Conservation (phyloP, 2,888 invertebrate species). For the Acanthoscelides obtectus region DNA sequence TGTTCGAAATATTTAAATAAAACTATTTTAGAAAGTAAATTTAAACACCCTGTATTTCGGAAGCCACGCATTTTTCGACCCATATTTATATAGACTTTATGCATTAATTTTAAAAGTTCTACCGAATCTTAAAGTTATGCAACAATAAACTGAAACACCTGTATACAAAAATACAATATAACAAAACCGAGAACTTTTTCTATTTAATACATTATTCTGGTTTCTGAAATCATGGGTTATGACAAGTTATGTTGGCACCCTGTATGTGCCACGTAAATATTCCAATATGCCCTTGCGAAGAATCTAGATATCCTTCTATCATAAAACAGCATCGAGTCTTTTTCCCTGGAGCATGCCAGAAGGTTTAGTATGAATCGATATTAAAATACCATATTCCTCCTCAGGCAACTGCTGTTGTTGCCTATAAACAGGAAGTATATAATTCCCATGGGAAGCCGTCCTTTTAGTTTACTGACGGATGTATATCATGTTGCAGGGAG, state of each 20-base stretch:
- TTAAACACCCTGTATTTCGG: no score
- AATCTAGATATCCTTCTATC: background rate
- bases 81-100: no score
- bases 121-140: no score
- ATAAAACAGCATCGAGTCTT: background rate
- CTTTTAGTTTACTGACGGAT: background rate
- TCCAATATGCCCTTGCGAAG: background rate
- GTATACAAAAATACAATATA: no score
- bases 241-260: background rate
- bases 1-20: no score
- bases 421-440: background rate
- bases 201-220: no score
- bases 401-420: background rate
- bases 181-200: no score
- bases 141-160: no score
- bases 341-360: background rate
- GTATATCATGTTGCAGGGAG: background rate
- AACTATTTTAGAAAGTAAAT: no score
- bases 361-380: background rate
- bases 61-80: no score
- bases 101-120: no score
- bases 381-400: background rate
- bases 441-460: background rate
- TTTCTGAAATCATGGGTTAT: no score
- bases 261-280: background rate